Conservation (phyloP, 2,113 vertebrate species). For the Macquaria ambigua region DNA sequence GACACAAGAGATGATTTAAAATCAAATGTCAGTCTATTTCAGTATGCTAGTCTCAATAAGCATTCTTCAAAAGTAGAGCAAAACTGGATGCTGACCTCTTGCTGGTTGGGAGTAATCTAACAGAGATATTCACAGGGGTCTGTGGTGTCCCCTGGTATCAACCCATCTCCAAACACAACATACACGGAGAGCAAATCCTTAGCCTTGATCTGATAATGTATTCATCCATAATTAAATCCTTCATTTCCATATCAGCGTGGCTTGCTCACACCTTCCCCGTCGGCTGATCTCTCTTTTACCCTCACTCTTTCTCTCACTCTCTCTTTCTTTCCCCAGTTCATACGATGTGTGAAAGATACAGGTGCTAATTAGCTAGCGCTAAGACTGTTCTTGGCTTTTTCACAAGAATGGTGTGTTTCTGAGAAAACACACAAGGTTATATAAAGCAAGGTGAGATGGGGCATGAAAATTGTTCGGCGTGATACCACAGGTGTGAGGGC, state of each 20-base stretch:
- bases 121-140: slow-evolving; percentile 37
- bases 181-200: slow-evolving; percentile 60
- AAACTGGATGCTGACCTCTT: not conserved
- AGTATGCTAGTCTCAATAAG: not conserved
- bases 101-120: slow-evolving; percentile 40
- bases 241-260: slow-evolving; percentile 78
- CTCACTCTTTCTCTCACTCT: slow-evolving; percentile 13
- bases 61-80: not conserved
- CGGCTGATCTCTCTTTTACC: slow-evolving; percentile 51
- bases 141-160: slow-evolving; percentile 46
- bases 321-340: slow-evolving; percentile 37
- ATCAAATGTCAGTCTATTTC: not conserved
- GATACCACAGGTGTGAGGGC: slow-evolving; percentile 14
- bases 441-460: slow-evolving; percentile 54
- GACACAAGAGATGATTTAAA: slow-evolving; percentile 3
- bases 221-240: slow-evolving; percentile 83
- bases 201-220: slow-evolving; percentile 77
- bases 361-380: slow-evolving; percentile 73
- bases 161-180: slow-evolving; percentile 62
- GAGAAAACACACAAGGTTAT: slow-evolving; percentile 51
- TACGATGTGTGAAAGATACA: slow-evolving; percentile 50
- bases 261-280: slow-evolving; percentile 73
- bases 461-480: not conserved
- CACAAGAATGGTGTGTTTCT: slow-evolving; percentile 37
- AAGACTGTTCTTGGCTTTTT: slow-evolving; percentile 43